Conservation (phyloP, 2,113 vertebrate genomes). For the Centropus bengalensis region DNA sequence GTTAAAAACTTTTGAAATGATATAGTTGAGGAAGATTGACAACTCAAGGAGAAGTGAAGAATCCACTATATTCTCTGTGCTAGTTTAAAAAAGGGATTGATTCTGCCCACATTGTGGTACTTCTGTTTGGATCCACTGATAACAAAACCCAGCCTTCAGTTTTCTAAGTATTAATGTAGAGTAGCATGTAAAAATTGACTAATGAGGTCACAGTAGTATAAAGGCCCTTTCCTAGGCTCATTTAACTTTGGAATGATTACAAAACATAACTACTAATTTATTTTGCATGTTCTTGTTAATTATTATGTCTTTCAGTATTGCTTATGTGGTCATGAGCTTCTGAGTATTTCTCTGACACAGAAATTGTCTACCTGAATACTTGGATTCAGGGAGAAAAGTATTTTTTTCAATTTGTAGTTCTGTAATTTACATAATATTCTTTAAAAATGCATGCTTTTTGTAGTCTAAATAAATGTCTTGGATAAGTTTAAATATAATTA, state of each 20-base stretch:
- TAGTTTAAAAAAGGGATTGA: not conserved
- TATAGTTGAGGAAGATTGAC: not conserved
- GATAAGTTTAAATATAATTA: not conserved
- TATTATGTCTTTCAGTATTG: not conserved
- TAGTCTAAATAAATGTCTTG: not conserved
- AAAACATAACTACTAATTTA: conserved; percentile 44
- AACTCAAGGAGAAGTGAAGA: not conserved
- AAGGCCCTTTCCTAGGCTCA: conserved; percentile 25
- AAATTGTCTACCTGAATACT: not conserved
- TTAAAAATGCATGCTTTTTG: not conserved
- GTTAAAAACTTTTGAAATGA: not conserved
- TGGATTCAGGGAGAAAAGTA: not conserved
- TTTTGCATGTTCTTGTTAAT: conserved; percentile 57
- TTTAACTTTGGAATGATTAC: conserved; percentile 43
- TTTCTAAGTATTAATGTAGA: not conserved
- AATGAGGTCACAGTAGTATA: conserved; percentile 3
- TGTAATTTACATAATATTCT: not conserved
- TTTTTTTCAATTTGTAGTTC: not conserved
- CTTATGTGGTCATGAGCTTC: not conserved
- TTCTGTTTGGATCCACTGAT: not conserved
- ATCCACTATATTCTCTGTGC: not conserved
- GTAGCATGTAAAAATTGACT: conserved; percentile 9
- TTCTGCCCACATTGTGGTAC: not conserved
- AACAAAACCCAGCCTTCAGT: not conserved
- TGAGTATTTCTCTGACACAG: not conserved